Evolutionary conservation across 2,888 invertebrate species (phyloP), one percentile per base, ranked within the genome.

Genomic region (Heliconius cydno): DNA sequence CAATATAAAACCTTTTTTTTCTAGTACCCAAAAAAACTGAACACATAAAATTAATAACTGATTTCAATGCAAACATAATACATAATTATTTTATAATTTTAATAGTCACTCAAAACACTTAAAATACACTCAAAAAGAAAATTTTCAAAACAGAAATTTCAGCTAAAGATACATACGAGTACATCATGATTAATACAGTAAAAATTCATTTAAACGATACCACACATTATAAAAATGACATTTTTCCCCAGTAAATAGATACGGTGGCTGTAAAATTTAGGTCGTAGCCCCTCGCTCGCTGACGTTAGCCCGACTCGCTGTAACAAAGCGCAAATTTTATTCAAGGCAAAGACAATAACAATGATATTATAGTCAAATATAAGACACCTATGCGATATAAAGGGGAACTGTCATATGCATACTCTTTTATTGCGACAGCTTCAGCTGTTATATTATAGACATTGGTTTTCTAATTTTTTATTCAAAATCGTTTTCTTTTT

Each of bases 291-390:
- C 76, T 73, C 67, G 73, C 79, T 67, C 76, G 65, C 67, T 81
- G 76, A 81, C 76, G 74, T 73, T 67, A 80, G 70, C 78, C 68
- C 75, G 76, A 76, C 74, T 78, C 76, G 80, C 76, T 82, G 80
- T 76, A 82, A 81, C 83, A 82, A 81, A 79, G 83, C 79, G 78
- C 73, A 83, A 82, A 83, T 80, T 83, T 81, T 82, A 83, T 83
- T 82, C 83, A 83, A 81, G 82, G 81, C 79, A 79, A 52, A 82
- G 79, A 71, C 79, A 81, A 82, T 79, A 82, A 82, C 81, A 82
- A 81, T 79, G 79, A 77, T 77, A 81, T 75, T 75, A 71, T 74
- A 74, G 74, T 76, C 76, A 72, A 79, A 82, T 81, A 81, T 79
- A 78, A 81, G 81, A 81, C 81, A 79, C 57, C 75, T 76, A 76